Conservation (phyloP, 1,140 invertebrate species). For the Venustaconcha ellipsiformis region DNA sequence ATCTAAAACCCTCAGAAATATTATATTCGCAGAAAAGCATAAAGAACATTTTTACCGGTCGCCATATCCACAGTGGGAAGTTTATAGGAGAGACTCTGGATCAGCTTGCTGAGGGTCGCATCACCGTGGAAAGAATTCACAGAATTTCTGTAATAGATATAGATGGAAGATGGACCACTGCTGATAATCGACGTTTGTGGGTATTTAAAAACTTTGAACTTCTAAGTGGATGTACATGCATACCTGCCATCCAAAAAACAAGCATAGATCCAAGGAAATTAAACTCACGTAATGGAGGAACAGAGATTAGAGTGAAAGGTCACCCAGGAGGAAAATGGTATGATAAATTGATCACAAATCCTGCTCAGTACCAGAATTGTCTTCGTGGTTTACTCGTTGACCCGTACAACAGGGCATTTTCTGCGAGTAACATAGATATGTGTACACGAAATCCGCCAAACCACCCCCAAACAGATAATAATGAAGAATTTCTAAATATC, state of each 20-base stretch:
- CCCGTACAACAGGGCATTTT: no score
- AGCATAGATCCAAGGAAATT: neutral
- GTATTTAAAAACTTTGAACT: slow-evolving; percentile 1
- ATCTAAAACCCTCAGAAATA: slow-evolving; percentile 6
- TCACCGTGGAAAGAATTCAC: neutral
- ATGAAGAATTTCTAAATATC: no score
- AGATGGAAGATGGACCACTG: slow-evolving; percentile 1
- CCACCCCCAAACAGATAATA: no score
- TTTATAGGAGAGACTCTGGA: slow-evolving; percentile 5
- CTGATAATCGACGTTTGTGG: slow-evolving; percentile 6
- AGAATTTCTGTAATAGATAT: neutral
- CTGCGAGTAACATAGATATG: no score
- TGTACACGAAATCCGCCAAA: no score
- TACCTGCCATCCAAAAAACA: neutral
- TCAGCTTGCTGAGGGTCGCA: slow-evolving; percentile 6
- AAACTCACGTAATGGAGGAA: neutral
- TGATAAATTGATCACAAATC: neutral
- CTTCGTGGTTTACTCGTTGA: no score
- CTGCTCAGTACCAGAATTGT: no score
- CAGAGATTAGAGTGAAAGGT: neutral
- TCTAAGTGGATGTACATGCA: neutral
- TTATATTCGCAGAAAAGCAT: slow-evolving; percentile 12
- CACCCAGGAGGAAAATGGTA: neutral
- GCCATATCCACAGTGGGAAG: neutral
- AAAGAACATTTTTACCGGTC: slow-evolving; percentile 2